These are phyloP conservation scores for Threskiornis aethiopicus DNA, from an alignment of 2,797 vertebrate species.

Conservation along the genomic window DNA sequence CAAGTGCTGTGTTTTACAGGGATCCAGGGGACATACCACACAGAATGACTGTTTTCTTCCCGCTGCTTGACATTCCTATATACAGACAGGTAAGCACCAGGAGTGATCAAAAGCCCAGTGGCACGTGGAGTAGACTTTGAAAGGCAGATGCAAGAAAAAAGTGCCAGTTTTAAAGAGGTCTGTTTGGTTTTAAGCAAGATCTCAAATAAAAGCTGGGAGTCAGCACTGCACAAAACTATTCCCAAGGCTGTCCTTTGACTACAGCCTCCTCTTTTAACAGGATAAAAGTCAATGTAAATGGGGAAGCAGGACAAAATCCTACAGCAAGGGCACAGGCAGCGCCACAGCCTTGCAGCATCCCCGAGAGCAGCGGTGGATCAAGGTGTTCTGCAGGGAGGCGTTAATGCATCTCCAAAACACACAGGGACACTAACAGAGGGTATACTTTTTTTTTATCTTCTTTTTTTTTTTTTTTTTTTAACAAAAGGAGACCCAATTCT, in stretches of 20 bases:
- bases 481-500: neutral
- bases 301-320: constrained; percentile 13
- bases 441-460: fast-evolving
- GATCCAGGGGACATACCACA: neutral
- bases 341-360: neutral
- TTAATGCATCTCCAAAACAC: neutral
- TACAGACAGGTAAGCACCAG: neutral
- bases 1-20: neutral
- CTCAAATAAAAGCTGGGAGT: constrained; percentile 15
- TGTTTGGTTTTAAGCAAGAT: neutral
- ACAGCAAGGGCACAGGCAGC: constrained; percentile 10
- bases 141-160: constrained; percentile 36
- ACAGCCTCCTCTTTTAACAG: neutral
- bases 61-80: neutral
- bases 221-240: constrained; percentile 4
- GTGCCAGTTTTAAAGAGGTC: neutral
- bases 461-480: neutral
- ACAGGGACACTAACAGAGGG: neutral
- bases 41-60: neutral
- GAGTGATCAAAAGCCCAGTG: constrained; percentile 18
- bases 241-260: constrained; percentile 38
- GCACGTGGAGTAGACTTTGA: neutral
- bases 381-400: neutral
- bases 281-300: constrained; percentile 16
- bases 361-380: neutral